These are phyloP conservation scores for Proales similis DNA, from an alignment of 1,140 invertebrate species.

Conservation along the genomic window DNA sequence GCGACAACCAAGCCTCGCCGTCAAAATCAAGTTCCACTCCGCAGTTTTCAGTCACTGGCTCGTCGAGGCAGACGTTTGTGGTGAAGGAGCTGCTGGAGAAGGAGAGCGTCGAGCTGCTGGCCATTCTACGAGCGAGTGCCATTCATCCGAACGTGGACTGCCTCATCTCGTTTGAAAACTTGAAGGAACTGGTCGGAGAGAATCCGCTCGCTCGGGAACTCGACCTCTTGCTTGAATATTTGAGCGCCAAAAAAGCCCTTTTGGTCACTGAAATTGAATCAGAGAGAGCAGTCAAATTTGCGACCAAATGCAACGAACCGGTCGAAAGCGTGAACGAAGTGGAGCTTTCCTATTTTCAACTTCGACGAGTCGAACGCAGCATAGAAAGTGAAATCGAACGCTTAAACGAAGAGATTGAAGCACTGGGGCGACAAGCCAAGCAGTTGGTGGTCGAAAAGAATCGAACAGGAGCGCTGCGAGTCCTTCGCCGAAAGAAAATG, in stretches of 20 bases:
- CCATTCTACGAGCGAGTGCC: conserved; percentile 4
- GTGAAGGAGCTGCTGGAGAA: not conserved
- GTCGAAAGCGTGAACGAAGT: conserved; percentile 6
- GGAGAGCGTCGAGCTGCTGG: conserved; percentile 4
- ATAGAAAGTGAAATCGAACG: not conserved
- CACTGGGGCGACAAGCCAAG: not conserved
- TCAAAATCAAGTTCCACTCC: not conserved
- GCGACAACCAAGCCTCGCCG: not conserved
- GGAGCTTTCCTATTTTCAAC: conserved; percentile 4
- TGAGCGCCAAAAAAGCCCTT: conserved; percentile 15
- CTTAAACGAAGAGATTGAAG: not conserved
- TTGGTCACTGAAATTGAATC: conserved; percentile 5
- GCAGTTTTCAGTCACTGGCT: conserved; percentile 7
- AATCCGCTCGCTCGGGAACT: not conserved
- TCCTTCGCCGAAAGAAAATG: conserved; percentile 9
- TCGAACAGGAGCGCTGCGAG: conserved; percentile 11
- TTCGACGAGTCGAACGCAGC: not conserved
- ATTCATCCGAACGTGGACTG: conserved; percentile 32
- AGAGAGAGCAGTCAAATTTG: conserved; percentile 21
- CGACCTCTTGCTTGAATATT: conserved; percentile 21
- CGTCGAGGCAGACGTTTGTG: not conserved
- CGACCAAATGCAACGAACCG: not conserved
- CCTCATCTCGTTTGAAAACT: conserved; percentile 4
- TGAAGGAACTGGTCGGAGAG: not conserved
- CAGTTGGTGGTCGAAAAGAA: not conserved